Percentiles rank a stretch among this genome's conserved stretches.
phyloP scores from a whole-genome alignment of 2,797 vertebrate genomes.

The Gephyroberyx darwinii region DNA sequence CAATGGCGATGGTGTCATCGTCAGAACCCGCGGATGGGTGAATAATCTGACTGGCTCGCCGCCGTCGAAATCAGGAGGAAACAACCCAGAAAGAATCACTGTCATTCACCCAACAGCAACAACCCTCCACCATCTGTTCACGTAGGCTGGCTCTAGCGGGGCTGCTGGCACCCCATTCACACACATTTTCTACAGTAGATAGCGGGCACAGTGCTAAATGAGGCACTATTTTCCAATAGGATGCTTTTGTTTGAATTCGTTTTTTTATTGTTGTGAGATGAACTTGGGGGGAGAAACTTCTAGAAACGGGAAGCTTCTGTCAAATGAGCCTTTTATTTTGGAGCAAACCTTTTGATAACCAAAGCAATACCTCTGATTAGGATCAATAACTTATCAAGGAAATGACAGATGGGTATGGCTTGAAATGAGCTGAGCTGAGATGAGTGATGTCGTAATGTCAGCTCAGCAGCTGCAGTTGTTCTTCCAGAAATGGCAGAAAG shows the following conservation, averaged over 20 bases:
- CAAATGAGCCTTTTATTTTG: not conserved
- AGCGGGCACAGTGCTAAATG: constrained; percentile 34
- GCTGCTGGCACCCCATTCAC: constrained; percentile 42
- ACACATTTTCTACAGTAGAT: constrained; percentile 43
- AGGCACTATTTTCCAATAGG: constrained; percentile 21
- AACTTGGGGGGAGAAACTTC: not conserved
- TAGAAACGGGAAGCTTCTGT: not conserved
- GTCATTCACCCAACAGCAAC: constrained; percentile 38
- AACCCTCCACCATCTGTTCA: constrained; percentile 57
- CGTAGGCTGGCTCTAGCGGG: constrained; percentile 37
- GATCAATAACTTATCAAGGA: too few relatives aligned
- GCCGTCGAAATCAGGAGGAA: constrained; percentile 37
- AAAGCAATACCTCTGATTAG: too few relatives aligned
- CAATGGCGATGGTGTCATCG: not conserved
- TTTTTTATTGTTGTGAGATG: constrained; percentile 11
- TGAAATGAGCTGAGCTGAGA: too few relatives aligned
- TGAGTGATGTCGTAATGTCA: too few relatives aligned
- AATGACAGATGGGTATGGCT: too few relatives aligned
- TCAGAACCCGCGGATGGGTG: constrained; percentile 16
- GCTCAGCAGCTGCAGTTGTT: not conserved
- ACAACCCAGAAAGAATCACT: constrained; percentile 35
- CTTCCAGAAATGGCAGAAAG: not conserved
- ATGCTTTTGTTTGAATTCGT: constrained; percentile 14
- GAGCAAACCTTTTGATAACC: too few relatives aligned
- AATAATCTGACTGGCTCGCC: constrained; percentile 38